Evolutionary conservation across 2,888 invertebrate genomes (phyloP), one percentile per base, ranked within the genome.

Genomic region (Heliconius hortense): DNA sequence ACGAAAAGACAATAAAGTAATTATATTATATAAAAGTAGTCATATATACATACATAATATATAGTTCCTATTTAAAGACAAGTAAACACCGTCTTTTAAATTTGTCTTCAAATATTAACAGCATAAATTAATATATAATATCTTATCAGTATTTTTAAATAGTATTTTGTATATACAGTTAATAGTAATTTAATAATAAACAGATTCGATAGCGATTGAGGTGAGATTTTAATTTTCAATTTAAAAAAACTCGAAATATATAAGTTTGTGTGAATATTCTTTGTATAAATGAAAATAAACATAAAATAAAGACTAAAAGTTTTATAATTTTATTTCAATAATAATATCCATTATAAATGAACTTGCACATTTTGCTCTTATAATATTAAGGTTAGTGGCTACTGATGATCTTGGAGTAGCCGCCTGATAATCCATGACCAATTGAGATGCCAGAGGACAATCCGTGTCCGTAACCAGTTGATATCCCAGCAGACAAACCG

Each of bases 341-440:
- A 77, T 67, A 74, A 74, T 77, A 76, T 76, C 72, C 70, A 79
- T 81, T 81, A 78, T 79, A 81, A 73, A 80, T 79, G 70, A 79
- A 82, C 79, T 80, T 81, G 80, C 80, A 82, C 79, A 77, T 76
- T 80, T 74, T 78, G 62, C 59, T 72, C 74, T 74, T 78, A 77
- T 77, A 74, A 70, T 73, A 67, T 64, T 76, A 68, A 78, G 75
- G 74, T 81, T 80, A 81, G 74, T 81, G 81, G 79, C 79, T 81
- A 80, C 76, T 79, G 79, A 81, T 64, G 72, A 80, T 76, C 74
- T 80, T 80, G 18, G 80, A 79, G 76, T 79, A 76, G 59, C 82
- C 82, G 18, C 77, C 75, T 18, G 80, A 76, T 21, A 82, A 70
- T 21, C 82, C 81, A 73, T 74, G 24, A 73, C 53, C 53, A 11